Base-by-base conservation (phyloP, 2,113 vertebrate species). In the Hyperopisus bebe region DNA sequence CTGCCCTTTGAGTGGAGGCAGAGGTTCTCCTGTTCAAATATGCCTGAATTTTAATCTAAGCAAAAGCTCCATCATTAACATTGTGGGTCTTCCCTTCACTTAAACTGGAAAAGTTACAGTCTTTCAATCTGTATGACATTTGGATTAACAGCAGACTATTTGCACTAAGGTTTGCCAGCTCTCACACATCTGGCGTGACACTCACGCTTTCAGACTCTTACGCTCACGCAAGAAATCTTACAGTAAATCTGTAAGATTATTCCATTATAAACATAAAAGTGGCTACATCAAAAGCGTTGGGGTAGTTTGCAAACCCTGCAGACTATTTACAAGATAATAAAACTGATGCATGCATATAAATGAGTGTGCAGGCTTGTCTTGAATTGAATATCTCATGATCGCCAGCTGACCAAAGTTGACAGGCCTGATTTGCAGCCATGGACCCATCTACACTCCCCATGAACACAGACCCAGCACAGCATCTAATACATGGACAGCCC, bases 1-100 rank as follows among this genome's bases (percentile, higher is more conserved):
- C 74, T 89, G 66, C 47, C 66, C 66, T 89, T 80, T 77, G 42
- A 89, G 62, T 89, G n/a, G 48, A 77, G 46, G 15, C n/a, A n/a
- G 77, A 48, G 58, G 66, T 39, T 66, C 46, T 50, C 62, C 58
- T 82, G 88, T 80, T 89, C 46, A 77, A 89, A 80, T 89, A 62
- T n/a, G 66, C 9, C 46, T 15, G 62, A 88, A 74, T 74, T 77
- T 74, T n/a, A 80, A 27, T 83, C n/a, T 55, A 5, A 44, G 74
- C 46, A 13, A 82, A 17, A 83, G 10, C 35, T 87, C 86, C 3
- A 35, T 80, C 74, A 80, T 80, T 88, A 21, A n/a, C 53, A 44
- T 27, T 11, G n/a, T 51, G 5, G 7, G 4, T 86, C 27, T n/a
- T 86, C 8, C 21, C 46, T 47, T 48, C 39, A 42, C 86, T n/a